A percentile compares a stretch with the other conserved stretches of the same genome.
Evolutionary conservation across 2,113 vertebrate genomes (phyloP).

Genomic region (Copsychus sechellarum): DNA sequence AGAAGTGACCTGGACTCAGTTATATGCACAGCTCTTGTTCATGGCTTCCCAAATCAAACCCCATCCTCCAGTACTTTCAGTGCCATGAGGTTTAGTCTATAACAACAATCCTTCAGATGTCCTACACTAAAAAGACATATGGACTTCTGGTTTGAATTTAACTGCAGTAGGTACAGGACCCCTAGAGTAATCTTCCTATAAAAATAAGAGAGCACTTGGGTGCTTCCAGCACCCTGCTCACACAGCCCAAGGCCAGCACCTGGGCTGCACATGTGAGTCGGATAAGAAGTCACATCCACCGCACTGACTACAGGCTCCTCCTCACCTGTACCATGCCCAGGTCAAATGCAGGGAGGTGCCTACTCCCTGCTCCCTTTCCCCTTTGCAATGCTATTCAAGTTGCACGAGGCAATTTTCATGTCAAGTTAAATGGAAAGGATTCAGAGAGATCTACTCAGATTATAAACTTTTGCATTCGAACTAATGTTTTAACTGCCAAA

Average conservation of each 20-base stretch:
- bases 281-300: background rate
- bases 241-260: background rate
- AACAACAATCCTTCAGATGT: background rate
- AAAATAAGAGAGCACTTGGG: background rate
- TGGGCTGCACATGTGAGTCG: background rate
- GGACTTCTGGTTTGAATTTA: background rate
- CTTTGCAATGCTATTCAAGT: background rate
- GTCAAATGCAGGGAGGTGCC: background rate
- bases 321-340: background rate
- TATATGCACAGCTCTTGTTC: background rate
- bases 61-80: background rate
- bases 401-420: background rate
- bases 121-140: background rate
- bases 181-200: background rate
- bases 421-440: background rate
- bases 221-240: background rate
- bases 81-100: background rate
- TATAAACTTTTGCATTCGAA: background rate
- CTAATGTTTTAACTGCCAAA: background rate
- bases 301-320: background rate
- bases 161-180: background rate
- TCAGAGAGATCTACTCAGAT: background rate
- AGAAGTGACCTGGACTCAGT: background rate
- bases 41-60: background rate
- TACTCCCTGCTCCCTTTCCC: background rate